These are phyloP conservation scores for Cosmia pyralina DNA, from an alignment of 2,888 invertebrate species.

Conservation along the genomic window DNA sequence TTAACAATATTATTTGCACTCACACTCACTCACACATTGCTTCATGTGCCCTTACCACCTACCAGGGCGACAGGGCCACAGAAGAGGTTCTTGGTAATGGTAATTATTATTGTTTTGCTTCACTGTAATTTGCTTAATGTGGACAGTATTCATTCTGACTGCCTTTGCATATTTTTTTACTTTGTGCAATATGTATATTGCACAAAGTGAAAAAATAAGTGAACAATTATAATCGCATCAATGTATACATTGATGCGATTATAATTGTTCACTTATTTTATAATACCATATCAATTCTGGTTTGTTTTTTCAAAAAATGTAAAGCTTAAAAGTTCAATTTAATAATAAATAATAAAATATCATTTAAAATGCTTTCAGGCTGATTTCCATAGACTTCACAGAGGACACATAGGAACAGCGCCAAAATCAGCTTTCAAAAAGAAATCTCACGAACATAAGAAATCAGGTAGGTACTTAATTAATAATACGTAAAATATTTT, in stretches of 20 bases:
- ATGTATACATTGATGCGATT: background rate
- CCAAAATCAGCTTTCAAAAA: conserved; percentile 87
- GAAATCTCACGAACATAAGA: conserved; percentile 86
- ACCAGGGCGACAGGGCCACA: conserved; percentile 38
- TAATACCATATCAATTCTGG: background rate
- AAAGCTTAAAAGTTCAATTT: background rate
- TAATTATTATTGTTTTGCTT: conserved; percentile 60
- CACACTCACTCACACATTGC: conserved; percentile 48
- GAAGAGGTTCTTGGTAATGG: conserved; percentile 48
- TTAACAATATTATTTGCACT: conserved; percentile 69
- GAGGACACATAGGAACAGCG: conserved; percentile 95
- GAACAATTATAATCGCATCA: too few species aligned
- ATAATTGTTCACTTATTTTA: background rate
- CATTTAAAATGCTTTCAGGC: conserved; percentile 83
- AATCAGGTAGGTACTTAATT: conserved; percentile 80
- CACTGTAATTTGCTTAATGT: conserved; percentile 20
- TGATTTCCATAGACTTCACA: conserved; percentile 95
- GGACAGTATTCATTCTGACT: background rate
- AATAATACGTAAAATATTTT: background rate
- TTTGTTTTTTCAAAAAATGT: too few species aligned
- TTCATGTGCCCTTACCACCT: conserved; percentile 49
- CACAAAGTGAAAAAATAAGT: too few species aligned
- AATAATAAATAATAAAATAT: background rate
- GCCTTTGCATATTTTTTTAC: background rate
- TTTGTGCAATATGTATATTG: too few species aligned